A percentile compares a stretch with the other conserved stretches of the same genome.
These are phyloP conservation scores for Macropodus opercularis DNA, from an alignment of 2,797 vertebrate species.

Conservation along the genomic window DNA sequence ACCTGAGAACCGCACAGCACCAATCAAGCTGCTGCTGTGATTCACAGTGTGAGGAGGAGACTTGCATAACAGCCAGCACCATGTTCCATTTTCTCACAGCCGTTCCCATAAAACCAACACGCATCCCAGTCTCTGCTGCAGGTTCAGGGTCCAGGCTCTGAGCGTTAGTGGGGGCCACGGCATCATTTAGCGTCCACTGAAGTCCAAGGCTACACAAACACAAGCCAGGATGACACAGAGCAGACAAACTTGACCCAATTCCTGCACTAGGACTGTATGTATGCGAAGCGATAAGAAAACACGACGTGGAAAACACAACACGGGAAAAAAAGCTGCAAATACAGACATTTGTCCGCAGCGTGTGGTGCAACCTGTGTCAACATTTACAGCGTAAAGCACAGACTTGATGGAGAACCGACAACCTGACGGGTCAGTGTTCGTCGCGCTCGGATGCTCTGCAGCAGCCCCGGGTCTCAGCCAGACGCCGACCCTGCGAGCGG, in stretches of 20 bases:
- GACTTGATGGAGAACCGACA: constrained; percentile 18
- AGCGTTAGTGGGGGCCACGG: constrained; percentile 11
- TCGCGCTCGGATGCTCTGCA: constrained; percentile 59
- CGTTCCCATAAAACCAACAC: constrained; percentile 29
- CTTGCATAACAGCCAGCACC: constrained; percentile 71
- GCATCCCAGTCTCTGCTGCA: constrained; percentile 14
- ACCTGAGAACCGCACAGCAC: constrained; percentile 66
- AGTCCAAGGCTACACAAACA: constrained; percentile 13
- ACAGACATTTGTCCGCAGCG: not conserved
- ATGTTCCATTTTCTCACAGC: constrained; percentile 43
- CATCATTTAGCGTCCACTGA: constrained; percentile 33
- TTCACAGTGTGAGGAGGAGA: constrained; percentile 69
- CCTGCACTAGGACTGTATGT: constrained; percentile 27
- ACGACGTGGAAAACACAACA: constrained; percentile 12
- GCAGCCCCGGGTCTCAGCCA: constrained; percentile 31
- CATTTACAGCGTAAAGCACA: no score
- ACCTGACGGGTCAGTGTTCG: constrained; percentile 55
- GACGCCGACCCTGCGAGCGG: constrained; percentile 5
- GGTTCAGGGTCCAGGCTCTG: constrained; percentile 11
- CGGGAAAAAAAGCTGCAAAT: not conserved
- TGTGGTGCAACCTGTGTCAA: not conserved
- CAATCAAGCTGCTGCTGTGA: constrained; percentile 71
- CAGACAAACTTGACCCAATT: constrained; percentile 71
- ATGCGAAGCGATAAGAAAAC: constrained; percentile 4
- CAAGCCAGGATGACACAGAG: constrained; percentile 10